phyloP scores from a whole-genome alignment of 2,888 invertebrate species.

The Cephus sareptanus region DNA sequence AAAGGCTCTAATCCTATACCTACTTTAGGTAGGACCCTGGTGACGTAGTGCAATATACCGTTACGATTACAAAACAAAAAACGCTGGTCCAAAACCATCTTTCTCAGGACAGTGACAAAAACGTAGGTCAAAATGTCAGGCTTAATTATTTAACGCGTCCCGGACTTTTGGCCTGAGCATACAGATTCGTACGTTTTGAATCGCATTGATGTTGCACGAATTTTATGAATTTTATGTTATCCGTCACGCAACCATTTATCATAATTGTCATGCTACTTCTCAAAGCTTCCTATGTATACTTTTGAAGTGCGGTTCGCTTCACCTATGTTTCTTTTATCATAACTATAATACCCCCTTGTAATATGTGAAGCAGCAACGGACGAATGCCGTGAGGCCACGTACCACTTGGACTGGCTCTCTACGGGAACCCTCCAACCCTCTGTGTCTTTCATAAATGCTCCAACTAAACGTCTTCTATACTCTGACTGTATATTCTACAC shows the following conservation, averaged over 20 bases:
- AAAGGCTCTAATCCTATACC: background rate
- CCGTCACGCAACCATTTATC: background rate
- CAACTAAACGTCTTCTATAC: conserved; percentile 9
- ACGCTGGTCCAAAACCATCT: background rate
- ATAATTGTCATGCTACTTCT: background rate
- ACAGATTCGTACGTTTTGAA: background rate
- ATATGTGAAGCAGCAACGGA: background rate
- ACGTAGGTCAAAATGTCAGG: background rate
- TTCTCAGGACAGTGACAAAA: background rate
- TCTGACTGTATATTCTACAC: background rate
- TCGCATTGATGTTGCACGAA: background rate
- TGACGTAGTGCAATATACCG: background rate
- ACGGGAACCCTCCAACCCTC: conserved; percentile 7
- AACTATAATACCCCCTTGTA: background rate
- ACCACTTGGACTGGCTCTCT: background rate
- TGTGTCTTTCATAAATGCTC: conserved; percentile 26
- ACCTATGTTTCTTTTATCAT: background rate
- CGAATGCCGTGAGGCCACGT: conserved; percentile 3
- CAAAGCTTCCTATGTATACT: background rate
- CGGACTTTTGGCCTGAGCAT: background rate
- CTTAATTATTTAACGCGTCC: background rate
- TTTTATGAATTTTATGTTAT: no score
- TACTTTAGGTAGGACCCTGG: background rate
- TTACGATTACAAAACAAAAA: background rate
- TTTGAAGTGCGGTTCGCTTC: background rate